These are phyloP conservation scores for Variabilichromis moorii DNA, from an alignment of 2,113 vertebrate species.

Conservation along the genomic window DNA sequence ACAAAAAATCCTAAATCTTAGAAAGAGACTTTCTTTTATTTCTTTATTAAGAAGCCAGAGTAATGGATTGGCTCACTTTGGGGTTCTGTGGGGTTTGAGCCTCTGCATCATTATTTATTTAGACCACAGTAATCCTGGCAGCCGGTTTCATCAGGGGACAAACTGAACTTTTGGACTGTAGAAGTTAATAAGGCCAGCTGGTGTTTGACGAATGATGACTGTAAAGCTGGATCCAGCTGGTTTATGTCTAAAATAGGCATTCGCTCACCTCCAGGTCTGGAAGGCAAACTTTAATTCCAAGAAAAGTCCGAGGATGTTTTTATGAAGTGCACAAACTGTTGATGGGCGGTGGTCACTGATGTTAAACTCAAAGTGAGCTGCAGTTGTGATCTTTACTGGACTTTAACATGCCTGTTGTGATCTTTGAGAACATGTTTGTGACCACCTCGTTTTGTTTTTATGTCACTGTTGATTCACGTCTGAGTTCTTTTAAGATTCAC, in stretches of 20 bases:
- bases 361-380: not conserved
- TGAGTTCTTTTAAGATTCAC: not conserved
- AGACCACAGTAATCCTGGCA: not conserved
- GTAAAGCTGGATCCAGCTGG: not conserved
- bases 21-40: not conserved
- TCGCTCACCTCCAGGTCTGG: accelerated
- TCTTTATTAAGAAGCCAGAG: not conserved
- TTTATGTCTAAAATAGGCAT: not conserved
- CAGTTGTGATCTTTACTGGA: not conserved
- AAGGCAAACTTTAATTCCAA: not conserved
- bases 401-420: accelerated
- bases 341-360: not conserved
- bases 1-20: not conserved
- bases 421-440: not conserved
- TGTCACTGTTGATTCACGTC: not conserved
- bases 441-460: not conserved
- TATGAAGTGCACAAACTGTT: accelerated
- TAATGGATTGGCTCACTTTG: not conserved
- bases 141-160: not conserved
- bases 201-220: not conserved
- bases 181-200: accelerated
- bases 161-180: not conserved
- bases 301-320: not conserved
- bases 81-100: not conserved
- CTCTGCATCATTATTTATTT: not conserved